These are phyloP conservation scores for Dendrocopos noguchii DNA, from an alignment of 2,113 vertebrate species.

Conservation along the genomic window DNA sequence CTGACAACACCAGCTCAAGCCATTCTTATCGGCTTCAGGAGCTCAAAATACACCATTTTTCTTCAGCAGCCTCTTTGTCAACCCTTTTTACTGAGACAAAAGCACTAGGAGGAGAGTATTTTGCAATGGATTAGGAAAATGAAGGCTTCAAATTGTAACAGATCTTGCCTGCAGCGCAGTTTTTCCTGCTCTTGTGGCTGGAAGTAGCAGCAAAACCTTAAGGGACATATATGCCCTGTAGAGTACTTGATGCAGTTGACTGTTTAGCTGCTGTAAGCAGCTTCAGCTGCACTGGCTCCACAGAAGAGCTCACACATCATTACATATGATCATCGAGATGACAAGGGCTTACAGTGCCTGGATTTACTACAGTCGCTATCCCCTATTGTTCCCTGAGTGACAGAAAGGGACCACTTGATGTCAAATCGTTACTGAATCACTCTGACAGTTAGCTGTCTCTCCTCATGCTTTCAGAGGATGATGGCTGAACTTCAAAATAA, in stretches of 20 bases:
- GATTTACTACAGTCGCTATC: not conserved
- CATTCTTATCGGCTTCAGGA: constrained; percentile 52
- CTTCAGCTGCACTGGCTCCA: not conserved
- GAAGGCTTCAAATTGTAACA: constrained; percentile 32
- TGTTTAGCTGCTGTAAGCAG: constrained; percentile 18
- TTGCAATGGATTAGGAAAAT: constrained; percentile 46
- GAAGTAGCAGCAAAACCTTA: constrained; percentile 18
- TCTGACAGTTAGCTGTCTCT: not conserved
- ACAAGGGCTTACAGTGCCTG: not conserved
- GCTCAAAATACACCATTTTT: constrained; percentile 48
- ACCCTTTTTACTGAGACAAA: not conserved
- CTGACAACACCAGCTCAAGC: constrained; percentile 27
- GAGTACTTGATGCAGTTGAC: not conserved
- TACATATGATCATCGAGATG: not conserved
- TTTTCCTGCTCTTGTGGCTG: not conserved
- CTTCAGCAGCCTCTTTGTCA: constrained; percentile 4
- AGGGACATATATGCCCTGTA: not conserved
- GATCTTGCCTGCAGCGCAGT: not conserved
- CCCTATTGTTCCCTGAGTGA: not conserved
- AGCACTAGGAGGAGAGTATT: constrained; percentile 16
- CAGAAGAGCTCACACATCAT: not conserved
- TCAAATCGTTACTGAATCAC: not conserved
- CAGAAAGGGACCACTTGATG: not conserved
- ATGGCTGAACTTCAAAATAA: not conserved
- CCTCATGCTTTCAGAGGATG: not conserved